These are phyloP conservation scores for Lerista edwardsae DNA, from an alignment of 2,797 vertebrate species.

Conservation along the genomic window DNA sequence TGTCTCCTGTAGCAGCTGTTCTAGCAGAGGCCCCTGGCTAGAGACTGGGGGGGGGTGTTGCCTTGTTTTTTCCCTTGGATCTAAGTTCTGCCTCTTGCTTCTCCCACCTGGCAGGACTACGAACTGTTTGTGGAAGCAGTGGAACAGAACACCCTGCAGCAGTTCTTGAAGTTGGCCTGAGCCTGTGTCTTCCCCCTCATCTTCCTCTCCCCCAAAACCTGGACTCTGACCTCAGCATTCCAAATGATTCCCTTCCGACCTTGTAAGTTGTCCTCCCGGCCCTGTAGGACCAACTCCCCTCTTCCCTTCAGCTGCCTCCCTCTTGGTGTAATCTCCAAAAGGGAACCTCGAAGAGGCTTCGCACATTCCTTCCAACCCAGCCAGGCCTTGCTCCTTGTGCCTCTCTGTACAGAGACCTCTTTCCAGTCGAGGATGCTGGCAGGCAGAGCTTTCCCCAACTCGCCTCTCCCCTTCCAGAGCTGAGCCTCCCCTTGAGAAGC, in stretches of 20 bases:
- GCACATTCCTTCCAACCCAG: constrained; percentile 46
- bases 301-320: constrained; percentile 53
- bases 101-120: constrained; percentile 82
- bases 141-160: constrained; percentile 88
- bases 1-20: neutral
- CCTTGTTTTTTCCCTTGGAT: neutral
- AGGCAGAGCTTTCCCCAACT: constrained; percentile 21
- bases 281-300: constrained; percentile 57
- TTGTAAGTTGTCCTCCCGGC: constrained; percentile 32
- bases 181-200: neutral
- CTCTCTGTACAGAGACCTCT: constrained; percentile 67
- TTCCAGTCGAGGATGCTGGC: neutral
- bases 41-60: no score
- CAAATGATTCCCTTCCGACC: constrained; percentile 42
- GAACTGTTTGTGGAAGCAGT: constrained; percentile 91
- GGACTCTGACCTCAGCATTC: constrained; percentile 60
- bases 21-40: neutral
- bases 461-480: constrained; percentile 22
- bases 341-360: constrained; percentile 44
- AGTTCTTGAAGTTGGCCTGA: constrained; percentile 94
- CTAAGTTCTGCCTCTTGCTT: fast-evolving
- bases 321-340: constrained; percentile 44
- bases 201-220: neutral
- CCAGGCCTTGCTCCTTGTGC: constrained; percentile 64
- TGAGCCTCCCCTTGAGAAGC: constrained; percentile 32